Conservation (phyloP, 2,888 invertebrate species). For the Heliconius ethilla region DNA sequence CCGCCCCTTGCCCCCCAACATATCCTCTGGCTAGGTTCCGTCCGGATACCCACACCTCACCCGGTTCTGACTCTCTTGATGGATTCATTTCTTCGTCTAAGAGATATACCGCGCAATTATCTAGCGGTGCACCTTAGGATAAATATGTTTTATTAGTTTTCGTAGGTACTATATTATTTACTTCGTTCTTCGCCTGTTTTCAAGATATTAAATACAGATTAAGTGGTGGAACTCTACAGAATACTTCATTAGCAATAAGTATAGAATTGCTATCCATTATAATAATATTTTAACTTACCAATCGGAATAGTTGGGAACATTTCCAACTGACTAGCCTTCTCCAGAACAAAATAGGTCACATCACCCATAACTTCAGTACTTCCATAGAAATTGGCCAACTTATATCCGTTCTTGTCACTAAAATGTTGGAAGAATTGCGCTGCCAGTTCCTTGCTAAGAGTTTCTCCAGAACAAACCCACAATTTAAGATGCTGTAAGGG, state of each 20-base stretch:
- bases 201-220: too few species aligned
- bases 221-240: too few species aligned
- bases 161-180: background rate
- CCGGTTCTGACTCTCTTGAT: conserved; percentile 87
- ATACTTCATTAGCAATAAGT: too few species aligned
- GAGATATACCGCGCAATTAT: conserved; percentile 91
- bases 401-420: conserved; percentile 81
- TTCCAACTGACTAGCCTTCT: conserved; percentile 82
- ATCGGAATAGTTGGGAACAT: conserved; percentile 89
- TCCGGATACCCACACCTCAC: conserved; percentile 92
- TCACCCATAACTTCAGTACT: conserved; percentile 96
- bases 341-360: conserved; percentile 89
- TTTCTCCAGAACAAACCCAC: conserved; percentile 95
- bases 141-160: background rate
- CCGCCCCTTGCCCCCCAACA: conserved; percentile 87
- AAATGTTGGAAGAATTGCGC: conserved; percentile 89
- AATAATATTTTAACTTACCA: conserved; percentile 77
- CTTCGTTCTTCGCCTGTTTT: too few species aligned
- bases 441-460: conserved; percentile 86
- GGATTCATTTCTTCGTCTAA: conserved; percentile 88
- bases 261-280: too few species aligned
- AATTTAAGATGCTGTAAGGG: conserved; percentile 84
- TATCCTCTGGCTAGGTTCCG: conserved; percentile 91
- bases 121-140: conserved; percentile 85
- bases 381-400: conserved; percentile 93